Percentiles rank a stretch among this genome's conserved stretches.
These are phyloP conservation scores for Perognathus longimembris DNA, from an alignment of 2,113 vertebrate species.

Conservation along the genomic window DNA sequence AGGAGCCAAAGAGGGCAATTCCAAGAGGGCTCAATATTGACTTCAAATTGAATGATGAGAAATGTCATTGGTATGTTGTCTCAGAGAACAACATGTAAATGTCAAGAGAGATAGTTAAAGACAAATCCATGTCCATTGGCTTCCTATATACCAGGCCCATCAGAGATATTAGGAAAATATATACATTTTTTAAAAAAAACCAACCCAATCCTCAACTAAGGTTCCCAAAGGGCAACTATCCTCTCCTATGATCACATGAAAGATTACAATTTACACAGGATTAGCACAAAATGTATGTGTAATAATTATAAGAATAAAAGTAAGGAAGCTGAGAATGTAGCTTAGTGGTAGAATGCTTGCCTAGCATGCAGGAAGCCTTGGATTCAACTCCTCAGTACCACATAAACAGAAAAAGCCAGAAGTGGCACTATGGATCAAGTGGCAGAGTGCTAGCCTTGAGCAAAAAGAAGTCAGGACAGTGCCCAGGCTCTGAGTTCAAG, in stretches of 20 bases:
- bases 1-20: not conserved
- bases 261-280: not conserved
- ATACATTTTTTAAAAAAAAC: no score
- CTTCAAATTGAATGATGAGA: not conserved
- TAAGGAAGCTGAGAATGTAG: no score
- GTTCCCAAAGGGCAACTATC: slow-evolving; percentile 22
- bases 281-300: not conserved
- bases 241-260: not conserved
- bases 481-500: no score
- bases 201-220: not conserved
- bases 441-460: no score
- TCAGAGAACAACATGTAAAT: slow-evolving; percentile 1
- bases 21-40: not conserved
- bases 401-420: no score
- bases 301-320: slow-evolving; percentile 13
- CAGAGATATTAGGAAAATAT: slow-evolving; percentile 38
- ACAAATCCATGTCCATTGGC: not conserved
- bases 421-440: no score
- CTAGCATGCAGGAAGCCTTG: no score
- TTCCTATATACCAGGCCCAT: not conserved
- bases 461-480: no score
- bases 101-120: slow-evolving; percentile 7
- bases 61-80: not conserved
- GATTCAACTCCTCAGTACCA: no score
- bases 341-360: no score